These are phyloP conservation scores for Brotogeris chrysoptera DNA, from an alignment of 2,797 vertebrate species.

Conservation along the genomic window DNA sequence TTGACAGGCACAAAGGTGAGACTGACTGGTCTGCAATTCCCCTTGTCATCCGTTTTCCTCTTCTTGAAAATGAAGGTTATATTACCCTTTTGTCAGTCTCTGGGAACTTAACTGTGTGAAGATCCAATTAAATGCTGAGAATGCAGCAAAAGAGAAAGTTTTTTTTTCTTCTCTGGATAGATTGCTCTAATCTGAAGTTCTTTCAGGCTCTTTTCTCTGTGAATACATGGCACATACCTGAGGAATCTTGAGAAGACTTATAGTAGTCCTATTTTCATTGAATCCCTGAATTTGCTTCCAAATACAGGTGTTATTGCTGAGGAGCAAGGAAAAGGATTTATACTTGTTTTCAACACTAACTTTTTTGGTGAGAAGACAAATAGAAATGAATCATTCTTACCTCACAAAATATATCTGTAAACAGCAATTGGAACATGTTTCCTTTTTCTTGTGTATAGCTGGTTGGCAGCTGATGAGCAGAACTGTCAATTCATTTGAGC, in stretches of 20 bases:
- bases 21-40: background rate
- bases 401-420: background rate
- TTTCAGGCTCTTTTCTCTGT: background rate
- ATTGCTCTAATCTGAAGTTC: background rate
- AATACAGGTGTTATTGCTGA: background rate
- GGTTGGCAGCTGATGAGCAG: background rate
- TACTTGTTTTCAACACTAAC: background rate
- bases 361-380: background rate
- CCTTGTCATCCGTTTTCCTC: background rate
- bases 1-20: background rate
- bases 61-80: background rate
- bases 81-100: background rate
- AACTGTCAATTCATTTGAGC: background rate
- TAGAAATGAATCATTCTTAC: background rate
- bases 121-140: background rate
- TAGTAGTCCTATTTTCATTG: background rate
- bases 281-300: background rate
- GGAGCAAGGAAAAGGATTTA: background rate
- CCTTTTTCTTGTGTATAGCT: background rate
- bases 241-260: background rate
- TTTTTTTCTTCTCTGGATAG: background rate
- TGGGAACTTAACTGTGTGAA: background rate
- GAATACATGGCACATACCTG: rapidly evolving
- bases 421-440: background rate
- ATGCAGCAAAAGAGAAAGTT: background rate